phyloP scores from a whole-genome alignment of 2,888 invertebrate species.

The Neuroscelio doddi region DNA sequence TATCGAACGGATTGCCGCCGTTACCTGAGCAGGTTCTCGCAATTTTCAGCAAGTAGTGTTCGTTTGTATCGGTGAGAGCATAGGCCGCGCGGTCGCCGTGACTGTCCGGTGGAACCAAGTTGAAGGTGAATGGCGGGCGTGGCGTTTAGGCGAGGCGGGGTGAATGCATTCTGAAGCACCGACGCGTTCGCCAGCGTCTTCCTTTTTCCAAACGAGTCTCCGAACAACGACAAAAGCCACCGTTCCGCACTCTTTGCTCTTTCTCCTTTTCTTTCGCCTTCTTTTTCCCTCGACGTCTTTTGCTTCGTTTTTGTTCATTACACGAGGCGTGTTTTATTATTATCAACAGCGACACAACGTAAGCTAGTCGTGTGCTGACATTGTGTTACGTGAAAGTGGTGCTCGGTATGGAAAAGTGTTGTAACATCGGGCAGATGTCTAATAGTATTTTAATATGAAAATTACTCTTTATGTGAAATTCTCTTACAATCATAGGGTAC shows the following conservation, averaged over 20 bases:
- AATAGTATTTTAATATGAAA: too few relatives aligned
- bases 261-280: conserved; percentile 15
- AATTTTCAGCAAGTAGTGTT: conserved; percentile 17
- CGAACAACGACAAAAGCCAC: conserved; percentile 41
- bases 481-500: too few relatives aligned
- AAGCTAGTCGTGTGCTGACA: too few relatives aligned
- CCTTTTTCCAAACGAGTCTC: conserved; percentile 58
- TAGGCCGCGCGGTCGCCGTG: conserved; percentile 2
- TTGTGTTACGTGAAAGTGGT: too few relatives aligned
- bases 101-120: conserved; percentile 61
- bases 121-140: conserved; percentile 72
- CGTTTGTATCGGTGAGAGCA: conserved; percentile 33
- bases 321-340: too few relatives aligned
- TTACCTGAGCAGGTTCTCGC: conserved; percentile 12
- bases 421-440: too few relatives aligned
- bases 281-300: conserved; percentile 26
- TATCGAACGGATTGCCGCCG: conserved; percentile 44
- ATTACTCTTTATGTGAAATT: too few relatives aligned
- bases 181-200: conserved; percentile 65
- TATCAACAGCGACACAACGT: too few relatives aligned
- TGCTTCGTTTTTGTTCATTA: conserved; percentile 20
- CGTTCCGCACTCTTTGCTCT: conserved; percentile 23
- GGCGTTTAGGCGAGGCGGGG: conserved; percentile 59
- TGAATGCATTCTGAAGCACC: conserved; percentile 25
- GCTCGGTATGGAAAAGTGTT: too few relatives aligned